phyloP scores from a whole-genome alignment of 2,888 invertebrate genomes.

The Brenthis ino region DNA sequence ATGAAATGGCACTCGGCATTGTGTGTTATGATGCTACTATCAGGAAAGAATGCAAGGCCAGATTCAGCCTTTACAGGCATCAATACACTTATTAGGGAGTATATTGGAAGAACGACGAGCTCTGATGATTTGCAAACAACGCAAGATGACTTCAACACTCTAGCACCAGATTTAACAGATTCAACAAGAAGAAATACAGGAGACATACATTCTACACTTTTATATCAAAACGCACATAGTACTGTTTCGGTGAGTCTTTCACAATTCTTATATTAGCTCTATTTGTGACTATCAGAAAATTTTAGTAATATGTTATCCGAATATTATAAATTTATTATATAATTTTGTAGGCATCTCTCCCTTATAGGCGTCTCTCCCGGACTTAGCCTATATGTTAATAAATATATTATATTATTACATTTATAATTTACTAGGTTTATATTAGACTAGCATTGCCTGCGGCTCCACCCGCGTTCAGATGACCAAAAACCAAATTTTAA shows the following conservation, averaged over 20 bases:
- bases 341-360: no score
- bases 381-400: no score
- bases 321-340: no score
- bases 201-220: neutral
- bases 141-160: constrained; percentile 14
- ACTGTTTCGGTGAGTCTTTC: constrained; percentile 1
- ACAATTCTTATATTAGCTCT: no score
- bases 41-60: constrained; percentile 45
- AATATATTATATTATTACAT: no score
- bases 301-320: no score
- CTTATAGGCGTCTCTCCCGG: no score
- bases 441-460: no score
- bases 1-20: constrained; percentile 57
- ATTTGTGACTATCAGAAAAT: no score
- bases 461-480: no score
- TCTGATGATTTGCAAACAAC: constrained; percentile 18
- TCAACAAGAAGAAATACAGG: neutral
- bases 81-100: constrained; percentile 52
- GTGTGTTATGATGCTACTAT: constrained; percentile 49
- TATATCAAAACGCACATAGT: neutral
- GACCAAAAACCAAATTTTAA: no score
- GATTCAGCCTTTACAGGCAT: constrained; percentile 51
- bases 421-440: no score
- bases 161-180: neutral
- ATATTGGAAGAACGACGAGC: constrained; percentile 45